Conservation (phyloP, 2,113 vertebrate genomes). For the Podarcis raffonei region DNA sequence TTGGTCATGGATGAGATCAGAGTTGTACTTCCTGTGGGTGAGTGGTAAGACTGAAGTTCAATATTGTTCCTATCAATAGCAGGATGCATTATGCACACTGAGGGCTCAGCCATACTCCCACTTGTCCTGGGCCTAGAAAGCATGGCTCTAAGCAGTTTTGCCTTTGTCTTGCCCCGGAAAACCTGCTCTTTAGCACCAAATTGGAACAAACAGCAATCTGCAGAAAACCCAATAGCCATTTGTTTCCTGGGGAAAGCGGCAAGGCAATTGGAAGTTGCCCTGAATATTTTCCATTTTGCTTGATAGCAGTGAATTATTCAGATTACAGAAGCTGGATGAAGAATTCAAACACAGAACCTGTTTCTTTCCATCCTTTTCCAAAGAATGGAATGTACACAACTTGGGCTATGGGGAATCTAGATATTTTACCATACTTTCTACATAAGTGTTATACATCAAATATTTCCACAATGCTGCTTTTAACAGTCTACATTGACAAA, state of each 20-base stretch:
- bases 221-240: too few relatives aligned
- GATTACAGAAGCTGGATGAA: not conserved
- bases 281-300: not conserved
- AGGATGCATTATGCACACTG: not conserved
- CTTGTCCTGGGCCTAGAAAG: too few relatives aligned
- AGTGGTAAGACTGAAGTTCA: too few relatives aligned
- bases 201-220: too few relatives aligned
- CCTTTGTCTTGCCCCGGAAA: too few relatives aligned
- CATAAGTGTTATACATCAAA: not conserved
- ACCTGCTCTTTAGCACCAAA: too few relatives aligned
- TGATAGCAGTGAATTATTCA: not conserved
- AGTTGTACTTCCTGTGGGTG: not conserved
- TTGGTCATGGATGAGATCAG: too few relatives aligned
- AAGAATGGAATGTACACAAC: not conserved
- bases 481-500: not conserved
- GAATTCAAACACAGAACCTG: not conserved
- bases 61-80: not conserved
- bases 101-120: too few relatives aligned
- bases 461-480: not conserved
- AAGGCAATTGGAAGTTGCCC: too few relatives aligned
- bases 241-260: too few relatives aligned
- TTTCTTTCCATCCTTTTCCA: too few relatives aligned
- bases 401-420: not conserved
- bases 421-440: not conserved
- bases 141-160: too few relatives aligned